Base-by-base conservation (phyloP, 2,888 invertebrate genomes). In the Buathra laborator region DNA sequence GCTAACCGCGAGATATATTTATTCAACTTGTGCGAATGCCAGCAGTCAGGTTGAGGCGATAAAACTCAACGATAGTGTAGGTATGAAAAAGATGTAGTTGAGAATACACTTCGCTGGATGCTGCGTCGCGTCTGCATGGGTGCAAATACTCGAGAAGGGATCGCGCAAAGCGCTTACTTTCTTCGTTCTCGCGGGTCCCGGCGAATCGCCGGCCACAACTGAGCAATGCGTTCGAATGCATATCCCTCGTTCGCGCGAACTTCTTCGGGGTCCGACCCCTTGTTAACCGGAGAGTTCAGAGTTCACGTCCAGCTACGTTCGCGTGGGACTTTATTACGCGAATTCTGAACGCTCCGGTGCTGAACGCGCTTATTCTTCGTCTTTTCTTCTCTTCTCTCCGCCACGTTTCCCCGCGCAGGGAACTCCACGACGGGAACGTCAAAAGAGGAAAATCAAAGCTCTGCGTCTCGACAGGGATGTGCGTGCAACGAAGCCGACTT, bases 251-350 rank as follows among this genome's bases (percentile, higher is more conserved):
- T 29, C 59, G 70, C 29, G 29, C 43, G 37, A 12, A 67, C 59
- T 81, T 81, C 80, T 59, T 71, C 74, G 19, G 37, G 53, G 48
- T n/a, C 70, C 74, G 81, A 86, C 76, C 81, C 67, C 86, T 86
- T 81, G 86, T 84, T 84, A 86, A 82, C 81, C 74, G 62, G 16
- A 68, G 68, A 67, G 86, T 84, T 86, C 86, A 86, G 86, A 81
- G 86, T 84, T 86, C 86, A 85, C 59, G 75, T 85, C 80, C 59
- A 82, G 78, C 53, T 48, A 51, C 59, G 56, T 74, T 77, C 77
- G 78, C 86, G 77, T 84, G 84, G 84, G 86, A 86, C 77, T 86
- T 86, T 86, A 84, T 84, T 84, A 78, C 68, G 84, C 51, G 81
- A 74, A 86, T 66, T 75, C 70, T 74, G 83, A 44, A 84, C n/a